Conservation (phyloP, 2,888 invertebrate species). For the Chloroclysta siterata region DNA sequence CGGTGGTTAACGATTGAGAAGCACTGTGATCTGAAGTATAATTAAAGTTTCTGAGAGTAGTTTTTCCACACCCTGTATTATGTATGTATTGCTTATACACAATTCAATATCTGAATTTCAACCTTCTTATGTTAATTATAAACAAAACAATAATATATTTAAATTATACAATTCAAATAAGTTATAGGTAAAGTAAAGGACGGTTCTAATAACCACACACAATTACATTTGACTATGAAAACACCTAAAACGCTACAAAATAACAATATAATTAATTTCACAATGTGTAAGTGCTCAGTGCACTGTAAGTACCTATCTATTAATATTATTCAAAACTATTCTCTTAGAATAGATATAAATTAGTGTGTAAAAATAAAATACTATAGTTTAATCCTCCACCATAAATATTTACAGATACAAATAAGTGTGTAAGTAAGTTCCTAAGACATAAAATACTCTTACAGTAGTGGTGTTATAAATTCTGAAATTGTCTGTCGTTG, state of each 20-base stretch:
- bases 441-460: conserved; percentile 51
- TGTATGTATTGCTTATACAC: conserved; percentile 46
- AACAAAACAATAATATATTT: conserved; percentile 23
- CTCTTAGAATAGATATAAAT: conserved; percentile 32
- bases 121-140: conserved; percentile 21
- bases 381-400: conserved; percentile 36
- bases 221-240: conserved; percentile 21
- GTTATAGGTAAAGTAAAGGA: conserved; percentile 37
- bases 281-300: conserved; percentile 32
- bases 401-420: conserved; percentile 38
- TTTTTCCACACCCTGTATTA: not conserved
- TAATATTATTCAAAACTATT: conserved; percentile 20
- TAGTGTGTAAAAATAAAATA: conserved; percentile 37
- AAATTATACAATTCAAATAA: conserved; percentile 21
- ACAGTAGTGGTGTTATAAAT: conserved; percentile 74
- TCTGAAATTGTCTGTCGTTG: conserved; percentile 79
- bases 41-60: not conserved
- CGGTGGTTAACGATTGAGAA: no score
- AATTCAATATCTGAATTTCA: conserved; percentile 24
- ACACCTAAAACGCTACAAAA: conserved; percentile 5
- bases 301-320: conserved; percentile 8
- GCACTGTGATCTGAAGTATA: no score
- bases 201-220: conserved; percentile 37
- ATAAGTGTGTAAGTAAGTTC: conserved; percentile 42
- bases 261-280: conserved; percentile 20